Percentiles rank a stretch among this genome's conserved stretches.
Conservation (phyloP, 92 coral and sea anemone species). For the Palythoa heliodiscus region DNA sequence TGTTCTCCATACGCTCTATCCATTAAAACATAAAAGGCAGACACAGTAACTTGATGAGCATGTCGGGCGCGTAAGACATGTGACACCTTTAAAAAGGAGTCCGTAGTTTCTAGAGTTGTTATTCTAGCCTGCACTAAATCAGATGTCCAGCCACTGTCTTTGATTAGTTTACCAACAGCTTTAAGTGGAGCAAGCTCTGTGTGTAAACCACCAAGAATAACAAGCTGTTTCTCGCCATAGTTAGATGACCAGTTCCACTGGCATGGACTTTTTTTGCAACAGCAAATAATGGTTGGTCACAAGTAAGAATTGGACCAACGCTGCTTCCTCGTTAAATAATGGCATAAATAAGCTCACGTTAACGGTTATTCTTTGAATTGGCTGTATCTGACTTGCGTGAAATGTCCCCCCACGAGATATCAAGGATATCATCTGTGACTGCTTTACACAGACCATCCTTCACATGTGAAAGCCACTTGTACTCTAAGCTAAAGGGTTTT, state of each 20-base stretch:
- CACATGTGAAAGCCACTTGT: no score
- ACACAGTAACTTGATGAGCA: conserved; percentile 15
- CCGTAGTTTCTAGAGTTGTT: conserved; percentile 21
- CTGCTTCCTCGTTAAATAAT: conserved; percentile 57
- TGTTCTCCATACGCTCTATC: conserved; percentile 48
- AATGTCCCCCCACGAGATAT: conserved; percentile 69
- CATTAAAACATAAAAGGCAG: conserved; percentile 51
- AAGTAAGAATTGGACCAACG: conserved; percentile 49
- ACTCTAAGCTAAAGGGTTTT: no score
- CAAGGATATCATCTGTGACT: conserved; percentile 26
- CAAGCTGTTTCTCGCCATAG: conserved; percentile 29
- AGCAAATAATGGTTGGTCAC: conserved; percentile 57
- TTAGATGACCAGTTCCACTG: conserved; percentile 50
- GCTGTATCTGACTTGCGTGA: conserved; percentile 49
- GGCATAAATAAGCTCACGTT: conserved; percentile 48
- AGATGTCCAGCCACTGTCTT: conserved; percentile 21
- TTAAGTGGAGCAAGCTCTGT: not conserved
- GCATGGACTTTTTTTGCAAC: conserved; percentile 39
- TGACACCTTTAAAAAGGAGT: conserved; percentile 36
- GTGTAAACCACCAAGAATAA: conserved; percentile 63
- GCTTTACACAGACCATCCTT: no score
- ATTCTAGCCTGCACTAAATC: conserved; percentile 13
- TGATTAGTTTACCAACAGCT: not conserved
- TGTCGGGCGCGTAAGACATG: not conserved
- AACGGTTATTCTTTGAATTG: conserved; percentile 17